Evolutionary conservation across 2,113 vertebrate species (phyloP).

Genomic region (Trematocara variabile): DNA sequence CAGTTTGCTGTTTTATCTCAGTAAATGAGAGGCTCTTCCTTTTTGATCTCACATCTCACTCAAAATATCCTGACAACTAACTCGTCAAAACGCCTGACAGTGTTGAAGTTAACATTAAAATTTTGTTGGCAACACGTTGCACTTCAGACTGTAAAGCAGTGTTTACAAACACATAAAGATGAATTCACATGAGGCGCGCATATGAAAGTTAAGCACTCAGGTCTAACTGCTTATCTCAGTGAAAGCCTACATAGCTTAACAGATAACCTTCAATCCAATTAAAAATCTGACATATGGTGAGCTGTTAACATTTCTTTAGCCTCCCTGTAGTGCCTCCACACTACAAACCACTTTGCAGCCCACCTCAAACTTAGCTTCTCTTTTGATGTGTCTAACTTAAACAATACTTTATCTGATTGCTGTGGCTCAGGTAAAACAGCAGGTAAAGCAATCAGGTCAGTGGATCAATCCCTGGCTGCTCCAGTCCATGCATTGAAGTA

Average conservation of each 20-base stretch:
- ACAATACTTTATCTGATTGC: neutral
- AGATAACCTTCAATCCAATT: neutral
- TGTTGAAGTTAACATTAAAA: neutral
- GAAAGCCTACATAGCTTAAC: neutral
- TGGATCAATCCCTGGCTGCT: neutral
- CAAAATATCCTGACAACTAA: neutral
- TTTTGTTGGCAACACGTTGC: neutral
- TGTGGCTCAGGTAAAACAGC: neutral
- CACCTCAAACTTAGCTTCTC: neutral
- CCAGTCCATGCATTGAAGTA: neutral
- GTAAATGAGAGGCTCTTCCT: neutral
- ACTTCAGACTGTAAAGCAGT: neutral
- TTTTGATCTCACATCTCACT: neutral
- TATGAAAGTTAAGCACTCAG: neutral
- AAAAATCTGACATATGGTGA: neutral
- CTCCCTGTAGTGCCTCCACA: neutral
- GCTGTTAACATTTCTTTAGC: neutral
- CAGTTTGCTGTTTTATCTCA: neutral
- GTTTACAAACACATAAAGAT: neutral
- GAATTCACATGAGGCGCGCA: neutral
- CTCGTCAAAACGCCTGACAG: neutral
- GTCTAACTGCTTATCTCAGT: neutral
- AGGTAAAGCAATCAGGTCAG: neutral
- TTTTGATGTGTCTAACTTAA: neutral
- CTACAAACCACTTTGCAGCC: neutral